Base-by-base conservation (phyloP, 2,113 vertebrate genomes). In the Vidua chalybeata region DNA sequence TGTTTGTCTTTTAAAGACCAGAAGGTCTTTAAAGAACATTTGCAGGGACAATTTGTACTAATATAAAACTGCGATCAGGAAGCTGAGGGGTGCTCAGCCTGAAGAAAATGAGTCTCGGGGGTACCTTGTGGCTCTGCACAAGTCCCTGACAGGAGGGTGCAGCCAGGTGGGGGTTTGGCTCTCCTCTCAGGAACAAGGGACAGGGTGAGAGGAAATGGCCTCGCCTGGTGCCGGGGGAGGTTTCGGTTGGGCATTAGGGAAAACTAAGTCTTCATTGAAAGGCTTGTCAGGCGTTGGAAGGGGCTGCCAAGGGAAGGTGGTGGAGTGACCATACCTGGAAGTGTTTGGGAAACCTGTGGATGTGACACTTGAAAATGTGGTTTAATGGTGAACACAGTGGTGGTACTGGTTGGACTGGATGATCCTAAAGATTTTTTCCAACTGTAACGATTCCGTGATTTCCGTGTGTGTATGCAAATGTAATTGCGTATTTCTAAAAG, bases 361-460 rank as follows among this genome's bases (percentile, higher is more conserved):
- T 56, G 31, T 77, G 49, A 31, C 35, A 45, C 27, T 56, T 63
- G 49, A 33, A 27, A 41, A 33, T 28, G 8, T 63, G 49, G 18
- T 62, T 43, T 69, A 43, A 33, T 33, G 49, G 31, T 71, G 72
- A 51, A 6, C 15, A 30, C 7, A 9, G 37, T 28, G 39, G 26
- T 31, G 63, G 12, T 76, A 35, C 30, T 41, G n/a, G 9, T 55
- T 62, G 30, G 55, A 62, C 48, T 55, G 46, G 39, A n/a, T 56
- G 56, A 71, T 56, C 30, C 30, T 67, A 15, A 61, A 74, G 54
- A 11, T 82, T 35, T 56, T 84, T 71, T 56, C 64, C 56, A 49
- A 1, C 13, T 4, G 0, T 77, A 37, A 28, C 0, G 0, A 33
- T 63, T 63, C 48, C 49, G 37, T 49, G 7, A 33, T 45, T 63